Percentiles rank a stretch among this genome's conserved stretches.
phyloP scores from a whole-genome alignment of 2,113 vertebrate genomes.

The Propithecus coquereli region DNA sequence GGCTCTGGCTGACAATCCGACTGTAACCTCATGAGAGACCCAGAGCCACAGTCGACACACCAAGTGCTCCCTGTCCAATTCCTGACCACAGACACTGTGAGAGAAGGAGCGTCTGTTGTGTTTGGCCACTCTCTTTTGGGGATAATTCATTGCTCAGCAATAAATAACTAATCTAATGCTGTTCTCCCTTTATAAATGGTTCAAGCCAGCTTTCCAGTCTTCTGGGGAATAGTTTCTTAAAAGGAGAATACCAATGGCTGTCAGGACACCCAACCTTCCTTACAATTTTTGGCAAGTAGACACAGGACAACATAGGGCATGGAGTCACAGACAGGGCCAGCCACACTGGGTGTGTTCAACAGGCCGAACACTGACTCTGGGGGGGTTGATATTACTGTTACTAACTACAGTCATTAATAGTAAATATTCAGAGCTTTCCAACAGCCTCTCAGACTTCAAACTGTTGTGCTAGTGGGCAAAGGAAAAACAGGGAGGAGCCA shows the following conservation, averaged over 20 bases:
- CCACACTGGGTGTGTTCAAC: background rate
- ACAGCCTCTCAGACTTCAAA: background rate
- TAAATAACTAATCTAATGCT: background rate
- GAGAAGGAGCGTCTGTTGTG: background rate
- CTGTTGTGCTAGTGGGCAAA: background rate
- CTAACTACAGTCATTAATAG: background rate
- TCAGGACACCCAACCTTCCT: background rate
- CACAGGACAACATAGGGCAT: background rate
- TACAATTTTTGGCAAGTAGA: background rate
- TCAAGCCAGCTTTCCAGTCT: background rate
- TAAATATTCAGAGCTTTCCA: background rate
- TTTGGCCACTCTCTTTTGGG: background rate
- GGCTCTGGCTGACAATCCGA: too few species aligned
- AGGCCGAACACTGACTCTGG: background rate
- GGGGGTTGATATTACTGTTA: background rate
- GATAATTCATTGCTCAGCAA: background rate
- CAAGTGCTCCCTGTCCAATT: background rate
- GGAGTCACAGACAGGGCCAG: background rate
- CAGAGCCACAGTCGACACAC: background rate
- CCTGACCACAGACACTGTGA: background rate
- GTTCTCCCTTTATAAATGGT: background rate
- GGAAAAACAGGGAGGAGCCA: background rate
- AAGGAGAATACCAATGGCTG: background rate
- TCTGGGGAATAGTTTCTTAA: background rate
- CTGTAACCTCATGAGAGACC: background rate